Conservation (phyloP, 2,888 invertebrate genomes). For the Disparrhopalites patrizii region DNA sequence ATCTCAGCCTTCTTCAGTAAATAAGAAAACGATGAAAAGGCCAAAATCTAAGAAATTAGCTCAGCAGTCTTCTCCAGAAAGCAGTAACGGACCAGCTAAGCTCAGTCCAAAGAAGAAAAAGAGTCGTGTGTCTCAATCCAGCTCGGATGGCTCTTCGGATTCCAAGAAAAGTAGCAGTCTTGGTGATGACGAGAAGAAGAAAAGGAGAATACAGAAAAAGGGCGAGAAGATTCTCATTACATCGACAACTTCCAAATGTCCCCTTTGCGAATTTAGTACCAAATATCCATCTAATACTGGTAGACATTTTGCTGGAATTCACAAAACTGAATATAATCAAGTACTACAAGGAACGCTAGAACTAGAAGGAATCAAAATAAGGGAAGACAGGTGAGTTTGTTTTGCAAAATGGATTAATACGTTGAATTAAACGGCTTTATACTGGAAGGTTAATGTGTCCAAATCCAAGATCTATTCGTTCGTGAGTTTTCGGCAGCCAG, state of each 20-base stretch:
- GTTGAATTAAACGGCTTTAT: too few relatives aligned
- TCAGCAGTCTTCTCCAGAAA: neutral
- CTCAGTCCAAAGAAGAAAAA: neutral
- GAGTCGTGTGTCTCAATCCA: neutral
- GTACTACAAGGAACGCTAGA: neutral
- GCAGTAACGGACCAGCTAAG: neutral
- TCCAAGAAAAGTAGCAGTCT: too few relatives aligned
- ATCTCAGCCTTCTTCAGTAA: neutral
- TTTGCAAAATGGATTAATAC: too few relatives aligned
- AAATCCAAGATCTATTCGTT: too few relatives aligned
- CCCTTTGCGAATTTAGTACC: neutral
- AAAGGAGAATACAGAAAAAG: neutral
- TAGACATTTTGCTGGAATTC: conserved; percentile 12
- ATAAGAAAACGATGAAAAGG: neutral
- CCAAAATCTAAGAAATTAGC: neutral
- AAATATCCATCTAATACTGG: conserved; percentile 14
- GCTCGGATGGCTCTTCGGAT: neutral
- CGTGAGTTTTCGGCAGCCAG: too few relatives aligned
- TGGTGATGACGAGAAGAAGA: neutral
- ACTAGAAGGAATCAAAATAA: neutral
- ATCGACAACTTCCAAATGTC: conserved; percentile 8
- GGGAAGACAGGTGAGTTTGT: conserved; percentile 10
- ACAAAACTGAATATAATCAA: neutral
- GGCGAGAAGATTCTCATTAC: conserved; percentile 8
- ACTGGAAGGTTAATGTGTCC: too few relatives aligned